phyloP scores from a whole-genome alignment of 2,888 invertebrate genomes.

The Ariolimax columbianus region DNA sequence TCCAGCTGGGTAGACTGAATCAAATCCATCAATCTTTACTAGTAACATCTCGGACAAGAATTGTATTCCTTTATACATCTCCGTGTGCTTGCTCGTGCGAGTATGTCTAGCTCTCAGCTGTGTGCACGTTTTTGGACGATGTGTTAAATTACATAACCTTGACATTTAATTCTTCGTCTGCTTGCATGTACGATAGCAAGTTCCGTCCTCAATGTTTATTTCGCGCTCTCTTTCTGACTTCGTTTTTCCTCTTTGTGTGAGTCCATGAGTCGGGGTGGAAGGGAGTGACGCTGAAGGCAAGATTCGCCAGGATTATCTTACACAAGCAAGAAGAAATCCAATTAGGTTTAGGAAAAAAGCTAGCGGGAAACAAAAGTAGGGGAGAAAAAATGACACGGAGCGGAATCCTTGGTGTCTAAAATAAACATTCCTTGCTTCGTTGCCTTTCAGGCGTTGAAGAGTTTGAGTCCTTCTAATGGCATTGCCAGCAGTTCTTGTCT shows the following conservation, averaged over 20 bases:
- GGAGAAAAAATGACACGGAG: not conserved
- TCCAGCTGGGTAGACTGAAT: too few relatives aligned
- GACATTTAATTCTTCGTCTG: not conserved
- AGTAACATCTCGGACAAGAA: too few relatives aligned
- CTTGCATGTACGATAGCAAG: not conserved
- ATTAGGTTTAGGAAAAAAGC: not conserved
- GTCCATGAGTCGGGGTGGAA: not conserved
- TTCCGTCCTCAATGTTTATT: not conserved
- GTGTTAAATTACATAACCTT: not conserved
- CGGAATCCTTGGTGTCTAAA: not conserved
- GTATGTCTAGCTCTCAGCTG: not conserved
- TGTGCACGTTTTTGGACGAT: not conserved
- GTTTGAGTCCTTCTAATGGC: too few relatives aligned
- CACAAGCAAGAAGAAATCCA: conserved; percentile 8
- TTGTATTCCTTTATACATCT: too few relatives aligned
- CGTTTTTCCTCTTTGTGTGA: not conserved
- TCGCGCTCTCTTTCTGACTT: not conserved
- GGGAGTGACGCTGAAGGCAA: not conserved
- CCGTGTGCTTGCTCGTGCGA: not conserved
- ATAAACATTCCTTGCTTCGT: not conserved
- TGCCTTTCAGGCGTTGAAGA: not conserved
- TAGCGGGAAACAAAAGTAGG: not conserved
- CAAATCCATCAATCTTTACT: too few relatives aligned
- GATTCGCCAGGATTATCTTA: not conserved
- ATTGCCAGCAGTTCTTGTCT: too few relatives aligned